Base-by-base conservation (phyloP, 2,797 vertebrate species). In the Chanos chanos region DNA sequence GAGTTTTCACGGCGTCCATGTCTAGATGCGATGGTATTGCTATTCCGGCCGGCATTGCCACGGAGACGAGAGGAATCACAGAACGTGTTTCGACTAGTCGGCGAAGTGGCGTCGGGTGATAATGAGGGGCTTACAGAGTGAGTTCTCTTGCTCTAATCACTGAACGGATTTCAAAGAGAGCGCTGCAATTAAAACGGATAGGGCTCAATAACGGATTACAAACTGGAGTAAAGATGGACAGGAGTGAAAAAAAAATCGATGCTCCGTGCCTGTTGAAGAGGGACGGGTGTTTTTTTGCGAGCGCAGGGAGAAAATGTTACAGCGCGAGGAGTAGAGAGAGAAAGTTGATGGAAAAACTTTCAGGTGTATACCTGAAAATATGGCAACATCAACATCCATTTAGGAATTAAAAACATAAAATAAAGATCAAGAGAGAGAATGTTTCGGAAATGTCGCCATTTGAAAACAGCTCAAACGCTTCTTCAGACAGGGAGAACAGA, bases 121-220 rank as follows among this genome's bases (percentile, higher is more conserved):
- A 78, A 80, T 85, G 72, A 83, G 74, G 70, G 78, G 74, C 79
- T 87, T 82, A 81, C 75, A 76, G 72, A 63, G 71, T 41, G 61
- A 66, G 74, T 77, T 83, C 81, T 79, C 69, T 57, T 64, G 63
- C 72, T 51, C 79, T 84, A 85, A 86, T 87, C 84, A 86, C 79
- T 64, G 72, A 68, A n/a, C 68, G 66, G 77, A 83, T 87, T 89
- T 89, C 85, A 88, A 86, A 89, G 72, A 69, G 34, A 82, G 73
- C 69, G 73, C 33, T 71, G 83, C 85, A 88, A 88, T 88, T 89
- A 89, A 88, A 89, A 84, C 43, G 78, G 85, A 83, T 79, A 76
- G 75, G 83, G 80, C 86, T 88, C 85, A 85, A 78, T 82, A 72
- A 51, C 74, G 76, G 83, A 76, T 86, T 84, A 83, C 56, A 67